Evolutionary conservation across 1,140 invertebrate genomes (phyloP).

Genomic region (Leptonema lineaticorne): DNA sequence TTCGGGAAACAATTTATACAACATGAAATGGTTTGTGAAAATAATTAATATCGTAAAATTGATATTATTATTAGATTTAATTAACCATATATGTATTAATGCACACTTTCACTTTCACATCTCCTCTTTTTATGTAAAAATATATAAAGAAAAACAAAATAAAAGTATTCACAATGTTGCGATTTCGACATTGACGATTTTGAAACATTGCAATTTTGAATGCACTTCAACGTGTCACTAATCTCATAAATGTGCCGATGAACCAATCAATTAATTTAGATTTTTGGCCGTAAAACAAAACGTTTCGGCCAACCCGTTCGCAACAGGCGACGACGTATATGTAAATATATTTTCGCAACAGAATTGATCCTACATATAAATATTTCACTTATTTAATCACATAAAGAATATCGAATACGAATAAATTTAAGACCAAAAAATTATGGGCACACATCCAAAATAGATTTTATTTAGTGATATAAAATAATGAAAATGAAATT

Average conservation of each 20-base stretch:
- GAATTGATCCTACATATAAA: neutral
- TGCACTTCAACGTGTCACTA: neutral
- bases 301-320: neutral
- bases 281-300: neutral
- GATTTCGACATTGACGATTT: no score
- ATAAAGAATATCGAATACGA: neutral
- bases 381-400: neutral
- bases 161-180: neutral
- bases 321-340: neutral
- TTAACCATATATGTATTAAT: neutral
- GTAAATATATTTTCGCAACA: neutral
- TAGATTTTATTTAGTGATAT: no score
- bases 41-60: neutral
- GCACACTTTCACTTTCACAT: no score
- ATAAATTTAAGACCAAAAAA: neutral
- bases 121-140: no score
- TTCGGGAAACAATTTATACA: constrained; percentile 16
- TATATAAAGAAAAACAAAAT: no score
- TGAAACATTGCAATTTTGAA: neutral
- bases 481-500: neutral
- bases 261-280: constrained; percentile 4
- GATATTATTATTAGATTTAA: neutral
- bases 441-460: no score
- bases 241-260: constrained; percentile 7
- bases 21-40: constrained; percentile 27